These are phyloP conservation scores for Busseola fusca DNA, from an alignment of 2,888 invertebrate species.

Conservation along the genomic window DNA sequence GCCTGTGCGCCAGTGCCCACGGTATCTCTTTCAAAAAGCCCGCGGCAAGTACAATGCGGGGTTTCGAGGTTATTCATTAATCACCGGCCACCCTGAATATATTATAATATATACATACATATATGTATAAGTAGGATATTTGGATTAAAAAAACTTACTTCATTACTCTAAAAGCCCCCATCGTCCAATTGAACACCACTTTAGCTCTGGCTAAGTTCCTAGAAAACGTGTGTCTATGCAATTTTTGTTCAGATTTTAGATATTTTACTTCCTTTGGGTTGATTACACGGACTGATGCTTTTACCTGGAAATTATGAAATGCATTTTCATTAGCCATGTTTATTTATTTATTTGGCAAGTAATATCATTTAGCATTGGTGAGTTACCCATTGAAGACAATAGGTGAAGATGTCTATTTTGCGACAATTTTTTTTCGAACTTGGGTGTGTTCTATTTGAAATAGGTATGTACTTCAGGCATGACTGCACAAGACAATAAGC, in stretches of 20 bases:
- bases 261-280: conserved; percentile 97
- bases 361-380: not conserved
- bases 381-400: not conserved
- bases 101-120: too few species aligned
- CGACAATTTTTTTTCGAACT: not conserved
- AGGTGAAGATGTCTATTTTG: not conserved
- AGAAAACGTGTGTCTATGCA: conserved; percentile 97
- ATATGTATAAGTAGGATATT: too few species aligned
- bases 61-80: too few species aligned
- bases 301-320: conserved; percentile 67
- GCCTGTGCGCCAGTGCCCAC: too few species aligned
- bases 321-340: not conserved
- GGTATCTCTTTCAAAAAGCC: too few species aligned
- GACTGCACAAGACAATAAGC: not conserved
- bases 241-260: conserved; percentile 95
- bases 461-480: not conserved
- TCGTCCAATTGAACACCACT: conserved; percentile 93
- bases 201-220: conserved; percentile 96
- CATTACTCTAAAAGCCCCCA: conserved; percentile 94
- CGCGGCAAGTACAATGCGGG: too few species aligned
- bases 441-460: not conserved
- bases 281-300: conserved; percentile 95
- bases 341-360: not conserved
- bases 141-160: conserved; percentile 89
- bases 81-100: too few species aligned